Base-by-base conservation (phyloP, 2,888 invertebrate species). In the Notodonta ziczac region DNA sequence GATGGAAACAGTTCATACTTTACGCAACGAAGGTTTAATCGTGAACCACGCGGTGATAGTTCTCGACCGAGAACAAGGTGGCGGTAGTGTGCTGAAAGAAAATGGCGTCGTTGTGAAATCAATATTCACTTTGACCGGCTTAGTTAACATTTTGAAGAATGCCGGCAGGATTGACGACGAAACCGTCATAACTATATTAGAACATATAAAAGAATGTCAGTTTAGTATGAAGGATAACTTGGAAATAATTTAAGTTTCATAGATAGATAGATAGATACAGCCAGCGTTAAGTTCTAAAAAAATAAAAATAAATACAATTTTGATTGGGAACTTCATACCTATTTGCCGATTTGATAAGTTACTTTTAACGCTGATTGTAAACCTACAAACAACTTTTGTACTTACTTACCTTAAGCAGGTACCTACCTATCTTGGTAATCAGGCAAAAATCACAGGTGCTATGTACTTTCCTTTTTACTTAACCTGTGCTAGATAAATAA, bases 51-150 rank as follows among this genome's bases (percentile, higher is more conserved):
- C 97, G 0, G 95, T 99, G 14, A 96, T 99, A 60, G 95, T 99
- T 68, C 95, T 99, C n/a, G 97, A 99, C 78, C 94, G 99, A 42
- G 97, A 98, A 84, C 99, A 99, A 93, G 99, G 99, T 69, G 99
- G 98, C 63, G 93, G 84, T 62, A 90, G 94, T 53, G 96, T 97
- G 80, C 94, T 99, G 1, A 88, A 94, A 69, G 91, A 95, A 65
- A 94, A 96, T 76, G 97, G 96, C 24, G 96, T 98, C 56, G 89
- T 88, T 57, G 95, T 97, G 86, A 95, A 95, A 80, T 95, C 96
- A 13, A 85, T 97, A 5, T 95, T 96, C 65, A 96, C 95, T 0
- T 86, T 97, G 69, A 95, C 95, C 0, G 91, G 95, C 77, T 92
- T 97, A 54, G 90, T 97, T 77, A 87, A 92, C 71, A 94, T 95